phyloP scores from a whole-genome alignment of 1,140 invertebrate species.

The Ditylenchus dipsaci region DNA sequence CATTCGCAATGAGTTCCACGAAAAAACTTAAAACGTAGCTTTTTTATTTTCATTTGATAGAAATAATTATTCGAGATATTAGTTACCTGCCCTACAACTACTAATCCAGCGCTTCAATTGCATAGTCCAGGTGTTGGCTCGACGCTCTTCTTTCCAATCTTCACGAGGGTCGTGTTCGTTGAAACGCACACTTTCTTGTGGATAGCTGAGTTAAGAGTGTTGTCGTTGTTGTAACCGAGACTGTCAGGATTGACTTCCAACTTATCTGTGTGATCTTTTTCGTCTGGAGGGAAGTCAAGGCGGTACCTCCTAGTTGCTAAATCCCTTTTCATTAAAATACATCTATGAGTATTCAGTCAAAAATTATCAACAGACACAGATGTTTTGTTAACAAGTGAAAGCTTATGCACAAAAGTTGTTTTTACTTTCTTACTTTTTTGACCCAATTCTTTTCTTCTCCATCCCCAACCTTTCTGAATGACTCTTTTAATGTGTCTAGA shows the following conservation, averaged over 20 bases:
- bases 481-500: neutral
- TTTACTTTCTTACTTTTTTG: neutral
- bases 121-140: slow-evolving; percentile 22
- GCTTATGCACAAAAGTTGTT: neutral
- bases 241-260: slow-evolving; percentile 6
- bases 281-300: slow-evolving; percentile 35
- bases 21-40: slow-evolving; percentile 14
- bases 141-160: slow-evolving; percentile 36
- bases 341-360: neutral
- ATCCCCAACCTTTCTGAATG: neutral
- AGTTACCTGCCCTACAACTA: slow-evolving; percentile 22
- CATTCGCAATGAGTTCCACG: slow-evolving; percentile 23
- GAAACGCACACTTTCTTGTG: slow-evolving; percentile 39
- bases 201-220: too few relatives aligned
- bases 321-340: slow-evolving; percentile 18
- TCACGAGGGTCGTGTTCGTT: slow-evolving; percentile 34
- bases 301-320: slow-evolving; percentile 46
- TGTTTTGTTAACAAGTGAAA: neutral
- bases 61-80: neutral
- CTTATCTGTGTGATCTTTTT: slow-evolving; percentile 15
- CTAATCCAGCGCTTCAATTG: slow-evolving; percentile 30
- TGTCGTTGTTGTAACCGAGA: too few relatives aligned
- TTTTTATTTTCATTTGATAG: neutral
- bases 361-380: neutral
- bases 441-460: neutral